Evolutionary conservation across 2,888 invertebrate species (phyloP), one percentile per base, ranked within the genome.

Genomic region (Coleophora deauratella): DNA sequence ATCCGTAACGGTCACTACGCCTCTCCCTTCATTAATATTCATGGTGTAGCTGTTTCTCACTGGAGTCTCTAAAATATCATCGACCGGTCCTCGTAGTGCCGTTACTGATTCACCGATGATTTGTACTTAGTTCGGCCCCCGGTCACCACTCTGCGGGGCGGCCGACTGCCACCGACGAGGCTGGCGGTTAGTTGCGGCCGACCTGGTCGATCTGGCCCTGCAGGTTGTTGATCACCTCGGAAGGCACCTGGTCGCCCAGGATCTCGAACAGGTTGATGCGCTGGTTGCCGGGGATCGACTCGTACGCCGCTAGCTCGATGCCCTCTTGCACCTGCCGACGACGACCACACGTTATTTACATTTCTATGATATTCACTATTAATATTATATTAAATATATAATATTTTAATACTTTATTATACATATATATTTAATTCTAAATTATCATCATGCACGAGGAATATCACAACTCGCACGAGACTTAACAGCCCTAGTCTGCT

Each of bases 221-320:
- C 47, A 95, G 88, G 79, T 95, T 95, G 87, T 91, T 93, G 70
- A 95, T 93, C 32, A 95, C 95, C 81, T 95, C 95, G 35, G 91
- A 90, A 8, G 95, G 95, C 47, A 95, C 91, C 72, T 94, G 93
- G 67, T 93, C 94, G 8, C 94, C 94, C 43, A 95, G 87, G 59
- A 95, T 93, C 72, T 94, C 92, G 69, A 89, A 91, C n/a, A 95
- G 87, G 75, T 94, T 92, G 74, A 95, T 92, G 63, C 90, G 89
- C 76, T 95, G 94, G 80, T 93, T 91, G 47, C 91, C 93, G 60
- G 95, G 95, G 61, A 95, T 95, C 51, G 92, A 91, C 76, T 95
- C 94, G 74, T 93, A 94, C 4, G 94, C 94, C 3, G 93, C 94
- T 61, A 95, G 77, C 77, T 95, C 94, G 51, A 95, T 93, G 42